Percentiles rank a stretch among this genome's conserved stretches.
Evolutionary conservation across 2,888 invertebrate species (phyloP).

Genomic region (Tenthredo livida): DNA sequence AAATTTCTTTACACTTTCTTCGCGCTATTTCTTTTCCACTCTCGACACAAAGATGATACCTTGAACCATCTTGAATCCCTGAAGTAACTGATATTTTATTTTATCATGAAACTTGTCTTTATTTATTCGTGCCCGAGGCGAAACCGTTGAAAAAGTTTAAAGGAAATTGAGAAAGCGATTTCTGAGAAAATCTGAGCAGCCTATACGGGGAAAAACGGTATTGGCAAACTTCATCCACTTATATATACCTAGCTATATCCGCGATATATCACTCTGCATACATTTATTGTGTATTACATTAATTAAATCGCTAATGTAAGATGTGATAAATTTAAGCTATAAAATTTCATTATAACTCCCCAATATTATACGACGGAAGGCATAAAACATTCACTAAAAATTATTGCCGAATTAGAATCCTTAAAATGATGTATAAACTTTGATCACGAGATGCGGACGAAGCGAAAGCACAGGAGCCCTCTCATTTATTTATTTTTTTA

Average conservation of each 20-base stretch:
- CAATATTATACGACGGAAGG: not conserved
- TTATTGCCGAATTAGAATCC: not conserved
- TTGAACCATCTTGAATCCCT: not conserved
- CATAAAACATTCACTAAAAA: conserved; percentile 1
- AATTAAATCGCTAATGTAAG: not conserved
- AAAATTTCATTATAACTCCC: conserved; percentile 6
- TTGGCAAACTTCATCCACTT: not conserved
- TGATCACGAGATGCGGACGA: not conserved
- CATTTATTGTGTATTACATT: not conserved
- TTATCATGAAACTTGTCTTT: conserved; percentile 14
- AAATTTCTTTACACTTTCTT: not conserved
- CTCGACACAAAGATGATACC: not conserved
- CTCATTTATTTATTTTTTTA: no score
- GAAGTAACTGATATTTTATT: conserved; percentile 40
- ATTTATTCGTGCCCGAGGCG: conserved; percentile 30
- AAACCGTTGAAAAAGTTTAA: not conserved
- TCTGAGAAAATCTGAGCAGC: not conserved
- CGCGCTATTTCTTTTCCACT: not conserved
- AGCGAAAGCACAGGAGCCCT: not conserved
- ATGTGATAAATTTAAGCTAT: conserved; percentile 5
- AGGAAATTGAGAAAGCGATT: not conserved
- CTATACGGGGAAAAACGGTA: not conserved
- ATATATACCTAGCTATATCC: not conserved
- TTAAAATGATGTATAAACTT: conserved; percentile 18
- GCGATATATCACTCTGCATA: not conserved